phyloP scores from a whole-genome alignment of 2,113 vertebrate species.

The Pterocles gutturalis region DNA sequence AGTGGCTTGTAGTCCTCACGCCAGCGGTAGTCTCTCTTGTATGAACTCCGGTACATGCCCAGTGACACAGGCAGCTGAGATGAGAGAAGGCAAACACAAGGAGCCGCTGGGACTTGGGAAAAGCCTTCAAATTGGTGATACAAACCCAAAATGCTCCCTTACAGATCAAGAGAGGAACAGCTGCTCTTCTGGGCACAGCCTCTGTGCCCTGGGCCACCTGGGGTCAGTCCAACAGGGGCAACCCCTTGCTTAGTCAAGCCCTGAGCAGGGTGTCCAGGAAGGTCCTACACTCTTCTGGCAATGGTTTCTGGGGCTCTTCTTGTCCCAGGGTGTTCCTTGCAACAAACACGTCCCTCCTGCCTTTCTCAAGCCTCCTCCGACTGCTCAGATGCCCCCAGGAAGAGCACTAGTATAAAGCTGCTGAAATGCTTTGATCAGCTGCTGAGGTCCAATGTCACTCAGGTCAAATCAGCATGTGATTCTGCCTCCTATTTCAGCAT shows the following conservation, averaged over 20 bases:
- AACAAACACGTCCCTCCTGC: background rate
- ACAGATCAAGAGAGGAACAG: background rate
- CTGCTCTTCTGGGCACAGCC: background rate
- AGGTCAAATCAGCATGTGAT: background rate
- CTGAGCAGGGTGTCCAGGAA: background rate
- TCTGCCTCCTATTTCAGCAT: background rate
- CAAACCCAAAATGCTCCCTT: background rate
- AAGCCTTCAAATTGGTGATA: background rate
- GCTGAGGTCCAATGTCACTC: background rate
- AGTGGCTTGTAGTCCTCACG: background rate
- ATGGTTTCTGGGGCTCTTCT: background rate
- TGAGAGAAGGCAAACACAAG: background rate
- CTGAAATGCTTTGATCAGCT: constrained; percentile 12
- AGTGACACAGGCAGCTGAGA: constrained; percentile 27
- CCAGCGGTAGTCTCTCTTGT: constrained; percentile 43
- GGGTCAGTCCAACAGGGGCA: background rate
- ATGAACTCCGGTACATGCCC: constrained; percentile 45
- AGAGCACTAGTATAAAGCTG: background rate
- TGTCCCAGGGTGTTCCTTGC: background rate
- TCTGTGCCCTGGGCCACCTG: background rate
- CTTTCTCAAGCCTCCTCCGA: background rate
- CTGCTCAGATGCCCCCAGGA: background rate
- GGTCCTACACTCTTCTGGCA: background rate
- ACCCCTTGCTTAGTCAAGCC: background rate
- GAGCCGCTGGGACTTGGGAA: background rate